These are phyloP conservation scores for Jaculus jaculus DNA, from an alignment of 2,113 vertebrate species.

Conservation along the genomic window DNA sequence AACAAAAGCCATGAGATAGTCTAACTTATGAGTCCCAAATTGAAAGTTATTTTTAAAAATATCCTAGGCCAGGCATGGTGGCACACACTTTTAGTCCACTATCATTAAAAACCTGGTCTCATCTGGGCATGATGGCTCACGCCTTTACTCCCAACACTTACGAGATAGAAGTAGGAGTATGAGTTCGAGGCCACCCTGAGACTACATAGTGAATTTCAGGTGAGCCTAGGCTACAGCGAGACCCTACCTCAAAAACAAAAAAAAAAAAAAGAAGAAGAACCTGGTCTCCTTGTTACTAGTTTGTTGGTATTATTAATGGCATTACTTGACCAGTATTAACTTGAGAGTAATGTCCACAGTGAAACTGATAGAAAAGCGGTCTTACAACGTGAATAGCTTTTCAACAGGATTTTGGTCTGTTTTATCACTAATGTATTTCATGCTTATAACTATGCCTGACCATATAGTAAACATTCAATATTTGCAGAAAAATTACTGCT, in stretches of 20 bases:
- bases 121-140: too few relatives aligned
- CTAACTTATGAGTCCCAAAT: background rate
- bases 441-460: background rate
- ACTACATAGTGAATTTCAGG: too few relatives aligned
- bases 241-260: too few relatives aligned
- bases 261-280: too few relatives aligned
- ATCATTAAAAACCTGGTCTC: background rate
- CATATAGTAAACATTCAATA: background rate
- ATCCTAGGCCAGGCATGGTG: too few relatives aligned
- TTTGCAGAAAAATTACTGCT: background rate
- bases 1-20: background rate
- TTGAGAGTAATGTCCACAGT: background rate
- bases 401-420: background rate
- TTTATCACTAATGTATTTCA: background rate
- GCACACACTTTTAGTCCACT: too few relatives aligned
- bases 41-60: background rate
- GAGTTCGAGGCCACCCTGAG: too few relatives aligned
- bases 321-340: background rate
- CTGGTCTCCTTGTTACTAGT: constrained; percentile 44
- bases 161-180: too few relatives aligned
- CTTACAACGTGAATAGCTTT: background rate
- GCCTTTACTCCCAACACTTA: too few relatives aligned
- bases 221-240: too few relatives aligned
- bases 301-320: constrained; percentile 11
- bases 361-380: background rate